Evolutionary conservation across 2,888 invertebrate genomes (phyloP), one percentile per base, ranked within the genome.

Genomic region (Ochropleura plecta): DNA sequence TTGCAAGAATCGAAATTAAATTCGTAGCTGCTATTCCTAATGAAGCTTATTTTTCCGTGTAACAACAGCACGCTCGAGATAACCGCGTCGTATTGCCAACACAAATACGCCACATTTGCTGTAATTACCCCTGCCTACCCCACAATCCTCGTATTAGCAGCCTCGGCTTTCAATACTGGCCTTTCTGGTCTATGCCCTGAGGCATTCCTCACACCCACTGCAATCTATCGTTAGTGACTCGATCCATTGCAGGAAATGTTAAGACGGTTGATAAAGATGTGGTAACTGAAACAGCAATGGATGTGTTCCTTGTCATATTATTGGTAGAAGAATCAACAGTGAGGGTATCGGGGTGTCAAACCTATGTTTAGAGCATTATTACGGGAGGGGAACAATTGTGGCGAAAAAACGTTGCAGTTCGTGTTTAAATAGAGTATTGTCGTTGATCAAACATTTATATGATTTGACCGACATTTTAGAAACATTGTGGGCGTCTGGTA

Each of bases 361-460:
- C 95, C 95, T 95, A 95, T 96, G 94, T 95, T 96, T 96, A 96
- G 91, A 91, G 91, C 90, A 91, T 94, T 94, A 95, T 94, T 94
- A 94, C 69, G 65, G 79, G 90, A 92, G 94, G 93, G 92, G 91
- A 89, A 91, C 91, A 90, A 91, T 91, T 94, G 94, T 92, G 93
- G 94, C 88, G 90, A 92, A 94, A 94, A 94, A 93, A 88, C 91
- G 91, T 90, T 90, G 90, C 87, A 83, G 84, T 83, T 84, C 69
- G 78, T 77, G 78, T 82, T 86, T 87, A 88, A 90, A 91, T 90
- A 86, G 84, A 86, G 86, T 87, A 90, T 90, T 91, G 88, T 90
- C 84, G 81, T 70, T 82, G 78, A 80, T 82, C 78, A 81, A 88
- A 88, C 81, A 85, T 84, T 79, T 82, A 82, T 83, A 75, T 70